Conservation (phyloP, 2,888 invertebrate species). For the Lamellibrachia satsuma region DNA sequence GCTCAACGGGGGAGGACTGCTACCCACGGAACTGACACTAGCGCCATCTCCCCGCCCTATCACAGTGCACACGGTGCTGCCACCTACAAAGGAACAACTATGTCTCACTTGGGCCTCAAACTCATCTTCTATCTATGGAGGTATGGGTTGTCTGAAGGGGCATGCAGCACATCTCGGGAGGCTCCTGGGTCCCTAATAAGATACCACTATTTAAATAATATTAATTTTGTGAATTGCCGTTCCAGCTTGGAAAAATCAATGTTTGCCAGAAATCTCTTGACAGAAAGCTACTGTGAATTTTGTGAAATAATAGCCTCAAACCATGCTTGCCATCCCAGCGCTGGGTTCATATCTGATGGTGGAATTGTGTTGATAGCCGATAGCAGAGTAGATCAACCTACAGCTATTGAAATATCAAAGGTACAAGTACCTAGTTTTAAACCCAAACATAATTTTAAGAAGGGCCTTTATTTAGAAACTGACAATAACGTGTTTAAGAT, state of each 20-base stretch:
- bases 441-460: too few relatives aligned
- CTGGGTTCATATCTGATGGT: too few relatives aligned
- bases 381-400: too few relatives aligned
- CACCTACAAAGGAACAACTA: slow-evolving; percentile 19
- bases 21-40: slow-evolving; percentile 81
- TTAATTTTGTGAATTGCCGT: background rate
- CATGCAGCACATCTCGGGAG: background rate
- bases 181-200: background rate
- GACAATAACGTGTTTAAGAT: too few relatives aligned
- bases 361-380: too few relatives aligned
- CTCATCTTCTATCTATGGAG: background rate
- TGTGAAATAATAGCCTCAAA: too few relatives aligned
- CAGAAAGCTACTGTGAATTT: too few relatives aligned
- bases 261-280: background rate
- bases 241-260: background rate
- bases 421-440: too few relatives aligned
- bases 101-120: background rate
- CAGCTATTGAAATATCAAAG: too few relatives aligned
- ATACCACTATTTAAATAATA: background rate
- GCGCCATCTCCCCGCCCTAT: slow-evolving; percentile 70
- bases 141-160: background rate
- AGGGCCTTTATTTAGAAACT: too few relatives aligned
- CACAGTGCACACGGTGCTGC: slow-evolving; percentile 44
- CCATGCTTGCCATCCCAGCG: too few relatives aligned
- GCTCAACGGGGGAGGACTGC: slow-evolving; percentile 58